Base-by-base conservation (phyloP, 2,113 vertebrate genomes). In the Spea multiplicata region DNA sequence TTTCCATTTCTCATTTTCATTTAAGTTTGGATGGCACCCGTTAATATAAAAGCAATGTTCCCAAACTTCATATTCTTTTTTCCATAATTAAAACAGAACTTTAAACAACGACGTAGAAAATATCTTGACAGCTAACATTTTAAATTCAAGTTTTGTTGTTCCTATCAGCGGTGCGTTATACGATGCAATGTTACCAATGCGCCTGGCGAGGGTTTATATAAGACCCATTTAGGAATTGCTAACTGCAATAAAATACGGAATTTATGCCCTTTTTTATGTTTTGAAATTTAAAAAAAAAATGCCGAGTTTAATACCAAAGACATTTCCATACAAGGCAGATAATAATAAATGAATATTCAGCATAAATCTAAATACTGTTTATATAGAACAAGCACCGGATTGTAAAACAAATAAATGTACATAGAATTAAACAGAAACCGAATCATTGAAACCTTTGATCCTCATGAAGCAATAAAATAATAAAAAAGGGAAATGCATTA, bases 301-400 rank as follows among this genome's bases (percentile, higher is more conserved):
- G 12, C 64, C 48, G 46, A 47, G n/a, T 68, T 80, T 80, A 68
- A 80, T 61, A 66, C 64, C 68, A 44, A 48, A 74, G 65, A 61
- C 46, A 68, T 73, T 73, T 61, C 59, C 68, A 9, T 65, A 78
- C 68, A 44, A 70, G 47, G 49, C 47, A 64, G 52, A 44, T 46
- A 78, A 77, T 69, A 69, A 70, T 65, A 80, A 80, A 67, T 4
- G 12, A 66, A 59, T 73, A 66, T 80, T 66, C 70, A 57, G 77
- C 71, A 80, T 80, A 80, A 80, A 80, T 73, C 67, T 70, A 70
- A 77, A 80, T 80, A 73, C n/a, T 44, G 14, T 73, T 80, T 72
- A 44, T 73, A 55, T 66, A 70, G 69, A 76, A 66, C 16, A 70
- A 77, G 66, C 17, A 44, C 14, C 17, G 44, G 9, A 50, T 59